phyloP scores from a whole-genome alignment of 1,140 invertebrate genomes.

The Bombus affinis region DNA sequence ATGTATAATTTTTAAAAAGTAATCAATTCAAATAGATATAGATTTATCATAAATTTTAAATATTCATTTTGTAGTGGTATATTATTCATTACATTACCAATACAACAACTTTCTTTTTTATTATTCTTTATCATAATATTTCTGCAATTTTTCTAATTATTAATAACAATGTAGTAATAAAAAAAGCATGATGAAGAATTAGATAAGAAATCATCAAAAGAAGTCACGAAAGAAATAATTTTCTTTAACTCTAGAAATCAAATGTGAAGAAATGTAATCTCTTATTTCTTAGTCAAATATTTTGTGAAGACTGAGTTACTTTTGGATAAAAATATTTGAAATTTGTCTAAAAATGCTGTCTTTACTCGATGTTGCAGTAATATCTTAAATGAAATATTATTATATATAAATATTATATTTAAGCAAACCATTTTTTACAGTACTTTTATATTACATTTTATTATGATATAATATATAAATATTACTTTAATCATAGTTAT shows the following conservation, averaged over 20 bases:
- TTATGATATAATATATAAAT: not conserved
- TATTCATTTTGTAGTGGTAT: not conserved
- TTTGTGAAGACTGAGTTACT: conserved; percentile 35
- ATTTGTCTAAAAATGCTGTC: not conserved
- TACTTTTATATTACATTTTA: conserved; percentile 6
- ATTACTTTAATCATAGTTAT: conserved; percentile 12
- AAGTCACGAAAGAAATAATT: not conserved
- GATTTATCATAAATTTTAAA: not conserved
- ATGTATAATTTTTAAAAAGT: not conserved
- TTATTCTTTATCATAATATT: not conserved
- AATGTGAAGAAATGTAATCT: conserved; percentile 3
- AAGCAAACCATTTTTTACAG: not conserved
- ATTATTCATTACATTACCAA: not conserved
- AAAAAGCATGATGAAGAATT: not conserved
- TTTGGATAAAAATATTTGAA: conserved; percentile 11
- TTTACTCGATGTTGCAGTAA: not conserved
- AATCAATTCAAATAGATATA: too few relatives aligned
- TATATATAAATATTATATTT: not conserved
- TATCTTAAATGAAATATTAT: too few relatives aligned
- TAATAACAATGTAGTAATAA: not conserved
- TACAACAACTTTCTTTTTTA: not conserved
- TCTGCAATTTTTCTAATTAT: not conserved
- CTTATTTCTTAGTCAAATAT: conserved; percentile 12
- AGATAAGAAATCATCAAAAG: not conserved
- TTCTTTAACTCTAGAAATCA: not conserved